Base-by-base conservation (phyloP, 2,113 vertebrate genomes). In the Polypterus senegalus region DNA sequence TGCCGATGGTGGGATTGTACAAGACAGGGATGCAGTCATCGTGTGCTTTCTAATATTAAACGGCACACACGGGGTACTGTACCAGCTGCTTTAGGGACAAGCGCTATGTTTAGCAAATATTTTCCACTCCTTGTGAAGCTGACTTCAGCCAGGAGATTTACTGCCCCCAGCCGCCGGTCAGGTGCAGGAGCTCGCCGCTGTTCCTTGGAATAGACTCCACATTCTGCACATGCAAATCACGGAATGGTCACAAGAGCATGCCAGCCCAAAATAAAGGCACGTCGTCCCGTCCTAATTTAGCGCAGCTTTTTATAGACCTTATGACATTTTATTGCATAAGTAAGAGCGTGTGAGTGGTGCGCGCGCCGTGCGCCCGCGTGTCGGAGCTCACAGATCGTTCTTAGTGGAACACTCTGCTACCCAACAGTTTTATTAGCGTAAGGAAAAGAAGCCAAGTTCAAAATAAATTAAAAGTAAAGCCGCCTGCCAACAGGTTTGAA, bases 91-190 rank as follows among this genome's bases (percentile, higher is more conserved):
- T 51, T 51, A 51, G 9, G 45, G n/a, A 48, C 54, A 66, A 27
- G 2, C 27, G 66, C 62, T 83, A 85, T 85, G 81, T 85, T 78
- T 82, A 83, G 81, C 61, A 47, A 65, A 67, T 70, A 71, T 79
- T 78, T 83, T 85, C 81, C 81, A 83, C 78, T 83, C 79, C 81
- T 78, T 83, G 74, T 80, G 77, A 79, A 82, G 80, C 46, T 4
- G 63, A 58, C 56, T 45, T 6, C 49, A 51, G 49, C 46, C n/a
- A 45, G 27, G 49, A 58, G 44, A 47, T 27, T 6, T 62, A 4
- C 11, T 60, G 59, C 60, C 46, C 44, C 45, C 49, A 59, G 47
- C 11, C 54, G 44, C 47, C 55, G n/a, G 27, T 5, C n/a, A 48
- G 9, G 46, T 53, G 48, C 27, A 49, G 47, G 54, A 56, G 55